Evolutionary conservation across 2,113 vertebrate species (phyloP), one percentile per base, ranked within the genome.

Genomic region (Alouatta palliata): DNA sequence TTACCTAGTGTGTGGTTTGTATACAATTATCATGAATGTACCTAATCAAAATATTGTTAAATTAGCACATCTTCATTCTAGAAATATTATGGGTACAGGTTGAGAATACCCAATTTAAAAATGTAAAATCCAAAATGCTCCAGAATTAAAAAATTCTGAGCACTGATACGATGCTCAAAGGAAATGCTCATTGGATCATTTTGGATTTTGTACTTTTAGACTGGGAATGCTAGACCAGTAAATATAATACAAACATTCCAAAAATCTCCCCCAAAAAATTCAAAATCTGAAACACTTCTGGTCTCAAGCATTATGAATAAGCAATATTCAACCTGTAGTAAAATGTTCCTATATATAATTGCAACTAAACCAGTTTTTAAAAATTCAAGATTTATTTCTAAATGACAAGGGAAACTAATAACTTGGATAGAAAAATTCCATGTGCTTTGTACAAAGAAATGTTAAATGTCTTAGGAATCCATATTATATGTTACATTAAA

Each of bases 301-400:
- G 71, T 14, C 23, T 25, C 71, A 73, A 40, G 70, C 20, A 75
- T 27, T 27, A 43, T 43, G 40, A 75, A 45, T 75, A 27, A 43
- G 12, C 6, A 40, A 75, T 27, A 45, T 3, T 75, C 71, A 75
- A 75, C 5, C 12, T 8, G 0, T 87, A 10, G 3, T 27, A 95
- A 97, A 93, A 90, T 66, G 30, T 88, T 86, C 27, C 35, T 94
- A 4, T 43, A 73, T 37, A 93, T 61, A 76, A 47, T 93, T 88
- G 6, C 2, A 95, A 58, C 81, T 85, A 89, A 94, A 68, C 13
- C 1, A 35, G 27, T 58, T 5, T 30, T 10, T 9, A 66, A 77
- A 30, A 88, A 68, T 37, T 49, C 23, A 70, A 80, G 2, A 68
- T 45, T 71, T 8, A 47, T 81, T 95, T 81, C 43, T 88, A 87